Percentiles rank a stretch among this genome's conserved stretches.
Evolutionary conservation across 2,888 invertebrate species (phyloP).

Genomic region (Synergus itoensis): DNA sequence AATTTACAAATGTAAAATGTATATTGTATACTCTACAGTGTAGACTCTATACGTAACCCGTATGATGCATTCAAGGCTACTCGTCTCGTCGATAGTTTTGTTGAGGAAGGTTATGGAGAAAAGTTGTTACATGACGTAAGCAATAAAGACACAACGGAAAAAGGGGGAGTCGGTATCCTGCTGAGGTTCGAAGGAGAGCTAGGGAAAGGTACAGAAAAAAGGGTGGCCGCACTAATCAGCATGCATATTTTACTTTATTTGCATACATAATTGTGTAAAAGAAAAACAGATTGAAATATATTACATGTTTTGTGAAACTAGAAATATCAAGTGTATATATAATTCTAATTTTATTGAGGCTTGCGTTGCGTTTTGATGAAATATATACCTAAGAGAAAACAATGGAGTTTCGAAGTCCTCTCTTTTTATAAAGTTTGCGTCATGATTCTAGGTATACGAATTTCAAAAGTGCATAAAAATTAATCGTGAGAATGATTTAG

Average conservation of each 20-base stretch:
- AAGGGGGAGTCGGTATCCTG: conserved; percentile 53
- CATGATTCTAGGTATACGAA: conserved; percentile 28
- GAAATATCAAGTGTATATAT: too few relatives aligned
- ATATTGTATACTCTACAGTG: not conserved
- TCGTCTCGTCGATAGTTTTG: conserved; percentile 49
- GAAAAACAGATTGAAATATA: too few relatives aligned
- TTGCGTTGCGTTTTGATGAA: too few relatives aligned
- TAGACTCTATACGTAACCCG: conserved; percentile 43
- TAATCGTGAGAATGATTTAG: conserved; percentile 38
- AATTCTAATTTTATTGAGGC: too few relatives aligned
- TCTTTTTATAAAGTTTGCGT: conserved; percentile 23
- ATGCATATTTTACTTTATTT: too few relatives aligned
- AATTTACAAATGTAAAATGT: not conserved
- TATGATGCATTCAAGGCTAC: conserved; percentile 58
- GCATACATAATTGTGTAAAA: too few relatives aligned
- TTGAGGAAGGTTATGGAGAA: conserved; percentile 59
- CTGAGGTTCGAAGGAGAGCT: not conserved
- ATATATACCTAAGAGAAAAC: not conserved
- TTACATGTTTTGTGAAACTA: too few relatives aligned
- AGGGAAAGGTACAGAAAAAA: not conserved
- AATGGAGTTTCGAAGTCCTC: conserved; percentile 19
- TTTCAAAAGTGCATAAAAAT: conserved; percentile 33
- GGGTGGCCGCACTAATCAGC: not conserved
- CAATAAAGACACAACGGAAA: conserved; percentile 52
- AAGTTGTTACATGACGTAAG: conserved; percentile 57